phyloP scores from a whole-genome alignment of 2,113 vertebrate genomes.

The Hypomesus transpacificus region DNA sequence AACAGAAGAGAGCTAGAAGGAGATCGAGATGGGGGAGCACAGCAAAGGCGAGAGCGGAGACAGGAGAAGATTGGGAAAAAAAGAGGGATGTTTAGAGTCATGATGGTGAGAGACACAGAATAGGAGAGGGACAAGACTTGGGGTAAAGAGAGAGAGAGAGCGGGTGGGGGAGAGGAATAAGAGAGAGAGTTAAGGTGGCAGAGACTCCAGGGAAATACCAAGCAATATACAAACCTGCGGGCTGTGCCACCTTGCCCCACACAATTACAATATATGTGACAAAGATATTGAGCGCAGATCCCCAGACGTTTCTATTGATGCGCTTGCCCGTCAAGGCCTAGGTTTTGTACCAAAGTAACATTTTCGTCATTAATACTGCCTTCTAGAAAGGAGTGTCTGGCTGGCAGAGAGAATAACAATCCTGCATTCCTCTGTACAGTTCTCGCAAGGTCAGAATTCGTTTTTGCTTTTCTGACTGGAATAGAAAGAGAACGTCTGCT shows the following conservation, averaged over 20 bases:
- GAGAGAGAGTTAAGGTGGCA: constrained; percentile 52
- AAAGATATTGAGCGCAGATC: constrained; percentile 68
- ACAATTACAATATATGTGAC: constrained; percentile 73
- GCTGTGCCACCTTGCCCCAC: constrained; percentile 58
- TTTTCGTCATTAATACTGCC: constrained; percentile 57
- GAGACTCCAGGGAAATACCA: constrained; percentile 66
- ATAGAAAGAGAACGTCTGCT: no score
- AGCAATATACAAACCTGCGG: constrained; percentile 67
- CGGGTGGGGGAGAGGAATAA: constrained; percentile 5
- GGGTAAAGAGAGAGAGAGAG: constrained; percentile 29
- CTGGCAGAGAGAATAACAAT: constrained; percentile 32
- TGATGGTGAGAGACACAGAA: neutral
- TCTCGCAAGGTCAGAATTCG: neutral
- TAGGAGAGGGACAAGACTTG: constrained; percentile 4
- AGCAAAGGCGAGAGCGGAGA: neutral
- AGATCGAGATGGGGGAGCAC: constrained; percentile 1
- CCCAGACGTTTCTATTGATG: constrained; percentile 55
- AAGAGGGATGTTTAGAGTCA: constrained; percentile 16
- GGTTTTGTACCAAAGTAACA: constrained; percentile 54
- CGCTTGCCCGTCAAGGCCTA: constrained; percentile 23
- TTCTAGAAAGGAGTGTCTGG: constrained; percentile 53
- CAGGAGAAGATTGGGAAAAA: neutral
- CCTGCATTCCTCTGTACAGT: constrained; percentile 18
- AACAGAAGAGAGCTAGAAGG: constrained; percentile 8
- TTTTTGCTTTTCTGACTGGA: no score